Percentiles rank a stretch among this genome's conserved stretches.
Evolutionary conservation across 2,113 vertebrate genomes (phyloP).

Genomic region (Ursus arctos): DNA sequence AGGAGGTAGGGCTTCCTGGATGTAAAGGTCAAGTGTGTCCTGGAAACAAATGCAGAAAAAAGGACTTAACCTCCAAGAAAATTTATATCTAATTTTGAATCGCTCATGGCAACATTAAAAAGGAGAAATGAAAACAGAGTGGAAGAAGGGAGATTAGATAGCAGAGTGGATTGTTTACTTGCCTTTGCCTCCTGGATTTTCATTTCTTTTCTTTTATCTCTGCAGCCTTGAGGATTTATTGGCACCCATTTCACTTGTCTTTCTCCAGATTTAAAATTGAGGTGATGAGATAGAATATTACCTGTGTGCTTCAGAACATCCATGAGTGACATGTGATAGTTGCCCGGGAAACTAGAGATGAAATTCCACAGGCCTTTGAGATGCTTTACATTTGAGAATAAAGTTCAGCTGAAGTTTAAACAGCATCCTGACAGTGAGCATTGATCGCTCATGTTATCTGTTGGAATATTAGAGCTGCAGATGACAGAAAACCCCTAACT

Average conservation of each 20-base stretch:
- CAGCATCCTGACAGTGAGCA: not conserved
- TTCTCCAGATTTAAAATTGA: constrained; percentile 78
- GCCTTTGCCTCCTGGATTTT: constrained; percentile 61
- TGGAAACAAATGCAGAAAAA: constrained; percentile 42
- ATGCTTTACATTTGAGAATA: constrained; percentile 68
- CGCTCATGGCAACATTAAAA: constrained; percentile 23
- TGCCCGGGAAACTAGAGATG: constrained; percentile 80
- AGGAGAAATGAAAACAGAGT: constrained; percentile 72
- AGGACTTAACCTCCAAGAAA: constrained; percentile 40
- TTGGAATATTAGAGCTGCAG: constrained; percentile 21
- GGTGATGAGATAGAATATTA: constrained; percentile 76
- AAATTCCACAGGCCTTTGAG: constrained; percentile 62
- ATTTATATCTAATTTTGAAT: constrained; percentile 66
- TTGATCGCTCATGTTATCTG: constrained; percentile 37
- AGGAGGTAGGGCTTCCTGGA: not conserved
- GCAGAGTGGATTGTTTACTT: constrained; percentile 53
- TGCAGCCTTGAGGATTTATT: constrained; percentile 66
- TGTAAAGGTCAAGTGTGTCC: not conserved
- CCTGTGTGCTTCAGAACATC: constrained; percentile 65
- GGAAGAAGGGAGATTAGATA: constrained; percentile 43
- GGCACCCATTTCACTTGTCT: constrained; percentile 74
- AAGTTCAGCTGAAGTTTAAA: constrained; percentile 70
- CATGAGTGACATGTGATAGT: constrained; percentile 78
- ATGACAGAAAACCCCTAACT: not conserved
- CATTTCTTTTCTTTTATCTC: constrained; percentile 74